Conservation (phyloP, 1,140 invertebrate species). For the Episyrphus balteatus region DNA sequence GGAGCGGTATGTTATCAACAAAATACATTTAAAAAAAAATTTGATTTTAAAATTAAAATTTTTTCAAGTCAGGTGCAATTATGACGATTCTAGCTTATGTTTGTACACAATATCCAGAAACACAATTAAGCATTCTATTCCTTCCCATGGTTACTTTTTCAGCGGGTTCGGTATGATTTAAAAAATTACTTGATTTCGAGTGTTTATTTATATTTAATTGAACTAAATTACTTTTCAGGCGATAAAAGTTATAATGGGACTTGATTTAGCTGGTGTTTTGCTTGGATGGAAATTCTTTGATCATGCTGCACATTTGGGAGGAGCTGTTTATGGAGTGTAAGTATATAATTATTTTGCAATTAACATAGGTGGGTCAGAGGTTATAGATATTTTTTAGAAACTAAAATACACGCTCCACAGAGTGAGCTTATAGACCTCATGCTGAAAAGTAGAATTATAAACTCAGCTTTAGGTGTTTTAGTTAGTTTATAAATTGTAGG, state of each 20-base stretch:
- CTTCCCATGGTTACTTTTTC: slow-evolving; percentile 79
- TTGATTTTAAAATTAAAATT: too few relatives aligned
- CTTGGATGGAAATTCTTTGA: slow-evolving; percentile 89
- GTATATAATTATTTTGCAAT: slow-evolving; percentile 8
- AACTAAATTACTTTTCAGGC: slow-evolving; percentile 47
- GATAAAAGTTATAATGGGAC: slow-evolving; percentile 69
- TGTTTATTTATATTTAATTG: background rate
- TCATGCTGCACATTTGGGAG: slow-evolving; percentile 96
- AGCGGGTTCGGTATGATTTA: slow-evolving; percentile 58
- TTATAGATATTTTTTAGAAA: too few relatives aligned
- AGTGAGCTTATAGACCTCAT: too few relatives aligned
- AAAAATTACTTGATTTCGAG: background rate
- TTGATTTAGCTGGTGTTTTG: slow-evolving; percentile 73
- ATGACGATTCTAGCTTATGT: slow-evolving; percentile 80
- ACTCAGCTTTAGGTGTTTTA: too few relatives aligned
- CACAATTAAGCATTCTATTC: slow-evolving; percentile 78
- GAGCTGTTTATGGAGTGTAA: slow-evolving; percentile 82
- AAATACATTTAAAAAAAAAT: slow-evolving; percentile 1
- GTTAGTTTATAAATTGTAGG: too few relatives aligned
- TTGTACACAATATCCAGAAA: slow-evolving; percentile 77
- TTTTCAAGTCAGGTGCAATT: slow-evolving; percentile 81
- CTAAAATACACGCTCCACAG: too few relatives aligned
- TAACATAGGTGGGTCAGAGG: too few relatives aligned
- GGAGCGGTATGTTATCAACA: slow-evolving; percentile 63
- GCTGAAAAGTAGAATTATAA: too few relatives aligned